Evolutionary conservation across 2,888 invertebrate species (phyloP).

Genomic region (Hirtodrosophila histrioides): DNA sequence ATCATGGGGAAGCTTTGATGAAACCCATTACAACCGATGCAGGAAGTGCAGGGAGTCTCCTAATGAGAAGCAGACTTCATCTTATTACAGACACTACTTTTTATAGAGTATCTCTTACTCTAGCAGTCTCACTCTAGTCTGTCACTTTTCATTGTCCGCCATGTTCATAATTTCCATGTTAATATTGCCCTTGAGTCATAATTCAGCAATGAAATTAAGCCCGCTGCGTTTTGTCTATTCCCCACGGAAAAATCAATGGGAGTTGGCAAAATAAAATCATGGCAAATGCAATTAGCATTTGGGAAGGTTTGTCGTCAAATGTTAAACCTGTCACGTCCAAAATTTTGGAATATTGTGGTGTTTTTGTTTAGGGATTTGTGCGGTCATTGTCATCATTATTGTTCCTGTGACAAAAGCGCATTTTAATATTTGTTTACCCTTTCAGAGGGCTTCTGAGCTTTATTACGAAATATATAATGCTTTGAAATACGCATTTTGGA

Average conservation of each 20-base stretch:
- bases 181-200: conserved; percentile 78
- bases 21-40: too few relatives aligned
- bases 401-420: conserved; percentile 1
- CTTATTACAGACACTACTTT: too few relatives aligned
- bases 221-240: conserved; percentile 44
- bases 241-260: conserved; percentile 6
- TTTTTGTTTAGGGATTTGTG: conserved; percentile 19
- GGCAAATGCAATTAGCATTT: conserved; percentile 63
- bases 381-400: not conserved
- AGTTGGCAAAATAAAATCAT: conserved; percentile 35
- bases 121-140: conserved; percentile 6
- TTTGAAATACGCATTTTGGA: too few relatives aligned
- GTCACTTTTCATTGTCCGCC: conserved; percentile 56
- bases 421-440: conserved; percentile 1
- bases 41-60: too few relatives aligned
- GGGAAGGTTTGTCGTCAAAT: conserved; percentile 29
- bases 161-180: conserved; percentile 80
- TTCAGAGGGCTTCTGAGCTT: too few relatives aligned
- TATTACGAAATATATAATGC: too few relatives aligned
- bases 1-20: too few relatives aligned
- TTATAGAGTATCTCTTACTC: not conserved
- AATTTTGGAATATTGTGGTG: conserved; percentile 39
- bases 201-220: conserved; percentile 75
- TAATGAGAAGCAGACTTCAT: too few relatives aligned
- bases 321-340: conserved; percentile 25